Evolutionary conservation across 2,113 vertebrate species (phyloP).

Genomic region (Meles meles): DNA sequence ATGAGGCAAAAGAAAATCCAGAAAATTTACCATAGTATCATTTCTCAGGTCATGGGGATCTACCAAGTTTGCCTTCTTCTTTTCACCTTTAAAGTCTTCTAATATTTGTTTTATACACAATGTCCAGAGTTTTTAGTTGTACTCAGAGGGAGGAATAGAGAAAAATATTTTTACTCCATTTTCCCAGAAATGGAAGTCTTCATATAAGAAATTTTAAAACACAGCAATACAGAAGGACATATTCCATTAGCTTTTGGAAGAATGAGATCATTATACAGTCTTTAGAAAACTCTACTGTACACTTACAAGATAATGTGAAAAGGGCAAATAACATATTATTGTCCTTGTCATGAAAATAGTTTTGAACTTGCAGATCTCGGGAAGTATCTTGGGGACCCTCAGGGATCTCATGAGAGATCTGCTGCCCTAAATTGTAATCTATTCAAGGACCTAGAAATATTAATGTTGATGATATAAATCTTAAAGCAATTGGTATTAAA

Average conservation of each 20-base stretch:
- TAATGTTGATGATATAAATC: neutral
- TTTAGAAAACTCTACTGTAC: neutral
- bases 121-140: neutral
- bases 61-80: neutral
- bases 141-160: neutral
- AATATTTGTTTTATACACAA: neutral
- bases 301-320: neutral
- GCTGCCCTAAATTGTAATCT: neutral
- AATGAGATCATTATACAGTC: neutral
- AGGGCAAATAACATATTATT: neutral
- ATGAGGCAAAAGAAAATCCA: neutral
- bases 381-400: neutral
- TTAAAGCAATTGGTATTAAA: slow-evolving; percentile 33
- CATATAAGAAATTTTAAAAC: slow-evolving; percentile 26
- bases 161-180: neutral
- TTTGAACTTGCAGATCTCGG: neutral
- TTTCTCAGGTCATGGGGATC: neutral
- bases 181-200: neutral
- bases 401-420: neutral
- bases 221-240: neutral
- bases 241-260: neutral
- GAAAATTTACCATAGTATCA: neutral
- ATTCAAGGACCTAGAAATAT: neutral
- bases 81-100: neutral
- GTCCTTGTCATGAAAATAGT: neutral